Percentiles rank a stretch among this genome's conserved stretches.
phyloP scores from a whole-genome alignment of 2,113 vertebrate species.

The Nycticryphes semicollaris region DNA sequence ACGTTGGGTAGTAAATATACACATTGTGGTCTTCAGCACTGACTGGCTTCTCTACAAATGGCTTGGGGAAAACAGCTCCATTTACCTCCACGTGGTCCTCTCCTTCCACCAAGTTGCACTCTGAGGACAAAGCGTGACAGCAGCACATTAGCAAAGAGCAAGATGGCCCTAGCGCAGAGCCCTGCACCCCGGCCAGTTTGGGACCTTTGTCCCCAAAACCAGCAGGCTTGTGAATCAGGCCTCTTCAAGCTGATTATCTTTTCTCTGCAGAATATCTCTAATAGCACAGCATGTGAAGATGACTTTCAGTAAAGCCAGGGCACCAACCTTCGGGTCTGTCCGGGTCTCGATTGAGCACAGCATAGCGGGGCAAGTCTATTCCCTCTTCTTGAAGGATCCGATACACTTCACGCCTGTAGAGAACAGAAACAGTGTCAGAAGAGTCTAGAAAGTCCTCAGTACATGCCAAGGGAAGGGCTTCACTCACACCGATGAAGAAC shows the following conservation, averaged over 20 bases:
- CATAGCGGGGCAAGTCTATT: conserved; percentile 95
- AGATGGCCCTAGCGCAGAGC: not conserved
- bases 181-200: not conserved
- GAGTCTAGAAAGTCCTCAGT: not conserved
- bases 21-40: conserved; percentile 99
- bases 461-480: not conserved
- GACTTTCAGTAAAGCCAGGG: not conserved
- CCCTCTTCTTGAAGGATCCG: conserved; percentile 97
- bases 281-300: not conserved
- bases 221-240: not conserved
- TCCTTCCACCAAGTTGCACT: conserved; percentile 93
- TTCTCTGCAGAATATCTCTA: not conserved
- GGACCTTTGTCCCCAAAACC: not conserved
- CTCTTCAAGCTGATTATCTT: not conserved
- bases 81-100: conserved; percentile 98
- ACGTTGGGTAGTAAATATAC: conserved; percentile 98
- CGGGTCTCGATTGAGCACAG: conserved; percentile 95
- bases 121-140: conserved; percentile 70
- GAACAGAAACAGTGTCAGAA: not conserved
- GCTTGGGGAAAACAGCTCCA: conserved; percentile 94
- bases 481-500: not conserved
- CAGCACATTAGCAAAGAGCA: not conserved
- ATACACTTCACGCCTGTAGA: conserved; percentile 92
- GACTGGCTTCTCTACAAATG: conserved; percentile 98
- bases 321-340: conserved; percentile 91